Percentiles rank a stretch among this genome's conserved stretches.
These are phyloP conservation scores for Bombus pascuorum DNA, from an alignment of 1,140 invertebrate species.

Conservation along the genomic window DNA sequence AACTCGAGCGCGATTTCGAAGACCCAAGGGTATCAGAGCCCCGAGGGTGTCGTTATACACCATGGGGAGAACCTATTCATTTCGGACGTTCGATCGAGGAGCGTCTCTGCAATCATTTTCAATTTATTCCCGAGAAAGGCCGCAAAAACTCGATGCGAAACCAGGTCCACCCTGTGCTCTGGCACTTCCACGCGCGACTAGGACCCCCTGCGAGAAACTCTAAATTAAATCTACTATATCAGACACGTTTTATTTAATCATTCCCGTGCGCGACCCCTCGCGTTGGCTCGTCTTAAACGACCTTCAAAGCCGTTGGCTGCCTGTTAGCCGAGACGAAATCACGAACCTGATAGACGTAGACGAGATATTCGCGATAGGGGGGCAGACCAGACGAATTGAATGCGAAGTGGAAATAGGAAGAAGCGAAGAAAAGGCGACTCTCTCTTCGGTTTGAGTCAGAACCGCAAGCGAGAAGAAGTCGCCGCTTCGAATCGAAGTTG, in stretches of 20 bases:
- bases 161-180: constrained; percentile 41
- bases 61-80: constrained; percentile 62
- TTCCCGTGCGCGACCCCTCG: constrained; percentile 51
- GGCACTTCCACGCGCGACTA: constrained; percentile 49
- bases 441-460: constrained; percentile 5
- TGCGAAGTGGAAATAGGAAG: constrained; percentile 30
- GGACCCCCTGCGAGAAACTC: constrained; percentile 59
- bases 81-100: constrained; percentile 66
- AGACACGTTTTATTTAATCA: constrained; percentile 81
- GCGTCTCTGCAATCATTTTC: constrained; percentile 76
- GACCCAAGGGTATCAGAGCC: constrained; percentile 40
- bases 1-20: constrained; percentile 45
- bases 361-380: constrained; percentile 52
- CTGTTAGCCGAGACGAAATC: constrained; percentile 69
- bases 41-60: constrained; percentile 44
- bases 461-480: constrained; percentile 9
- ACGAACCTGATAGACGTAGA: constrained; percentile 60
- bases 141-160: constrained; percentile 58
- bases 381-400: constrained; percentile 43
- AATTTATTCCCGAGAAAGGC: constrained; percentile 73
- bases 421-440: constrained; percentile 30
- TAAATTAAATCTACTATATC: constrained; percentile 81
- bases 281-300: constrained; percentile 68
- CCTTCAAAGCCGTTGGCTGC: constrained; percentile 69
- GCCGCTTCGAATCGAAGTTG: not conserved